Percentiles rank a stretch among this genome's conserved stretches.
Conservation (phyloP, 2,888 invertebrate genomes). For the Clepsis dumicolana region DNA sequence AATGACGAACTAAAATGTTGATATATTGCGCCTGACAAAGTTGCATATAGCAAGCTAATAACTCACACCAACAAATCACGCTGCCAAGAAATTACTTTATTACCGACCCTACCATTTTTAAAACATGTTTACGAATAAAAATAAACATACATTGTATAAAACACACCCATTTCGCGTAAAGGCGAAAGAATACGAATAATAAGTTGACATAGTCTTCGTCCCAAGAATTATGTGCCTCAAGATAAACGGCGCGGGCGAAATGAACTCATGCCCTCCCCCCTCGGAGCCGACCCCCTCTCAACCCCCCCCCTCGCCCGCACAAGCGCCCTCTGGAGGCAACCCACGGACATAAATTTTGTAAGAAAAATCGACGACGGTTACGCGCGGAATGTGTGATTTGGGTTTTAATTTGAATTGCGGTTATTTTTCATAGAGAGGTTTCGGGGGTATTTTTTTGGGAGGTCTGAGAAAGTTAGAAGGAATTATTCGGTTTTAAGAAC, state of each 20-base stretch:
- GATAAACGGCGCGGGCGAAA: constrained; percentile 91
- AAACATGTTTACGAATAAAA: constrained; percentile 26
- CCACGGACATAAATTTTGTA: constrained; percentile 81
- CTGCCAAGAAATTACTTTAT: constrained; percentile 11
- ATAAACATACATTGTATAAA: constrained; percentile 8
- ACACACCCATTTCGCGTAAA: constrained; percentile 81
- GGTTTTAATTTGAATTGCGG: constrained; percentile 81
- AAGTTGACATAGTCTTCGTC: constrained; percentile 86
- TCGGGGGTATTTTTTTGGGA: neutral
- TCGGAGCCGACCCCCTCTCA: constrained; percentile 51
- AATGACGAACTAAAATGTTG: constrained; percentile 17
- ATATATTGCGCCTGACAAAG: constrained; percentile 14
- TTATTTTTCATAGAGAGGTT: constrained; percentile 33
- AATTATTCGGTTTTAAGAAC: too few species aligned
- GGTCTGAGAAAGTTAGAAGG: neutral
- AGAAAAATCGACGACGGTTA: constrained; percentile 84
- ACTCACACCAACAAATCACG: constrained; percentile 22
- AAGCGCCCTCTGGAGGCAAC: constrained; percentile 71
- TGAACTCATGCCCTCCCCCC: constrained; percentile 87
- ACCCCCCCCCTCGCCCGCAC: constrained; percentile 46
- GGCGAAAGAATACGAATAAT: constrained; percentile 86
- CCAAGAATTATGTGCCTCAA: constrained; percentile 89
- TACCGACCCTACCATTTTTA: neutral
- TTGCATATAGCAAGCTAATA: constrained; percentile 35
- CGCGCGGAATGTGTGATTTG: constrained; percentile 83